Evolutionary conservation across 2,113 vertebrate genomes (phyloP).

Genomic region (Heterochromis multidens): DNA sequence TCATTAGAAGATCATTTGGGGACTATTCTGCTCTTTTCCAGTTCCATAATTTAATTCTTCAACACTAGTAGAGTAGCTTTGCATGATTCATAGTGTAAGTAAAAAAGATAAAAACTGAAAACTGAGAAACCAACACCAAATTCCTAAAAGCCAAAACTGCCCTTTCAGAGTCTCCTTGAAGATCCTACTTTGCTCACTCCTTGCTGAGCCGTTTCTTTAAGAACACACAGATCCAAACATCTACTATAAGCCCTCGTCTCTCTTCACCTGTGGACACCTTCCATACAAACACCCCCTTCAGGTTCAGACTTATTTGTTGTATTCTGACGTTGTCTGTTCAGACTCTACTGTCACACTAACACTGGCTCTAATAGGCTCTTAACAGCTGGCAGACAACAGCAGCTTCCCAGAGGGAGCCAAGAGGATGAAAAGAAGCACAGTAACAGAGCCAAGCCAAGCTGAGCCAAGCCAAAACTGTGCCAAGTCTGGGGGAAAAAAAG

Average conservation of each 20-base stretch:
- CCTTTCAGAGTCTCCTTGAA: too few relatives aligned
- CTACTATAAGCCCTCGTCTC: not conserved
- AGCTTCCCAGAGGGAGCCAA: not conserved
- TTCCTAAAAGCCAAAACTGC: too few relatives aligned
- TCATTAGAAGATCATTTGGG: not conserved
- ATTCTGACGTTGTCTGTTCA: not conserved
- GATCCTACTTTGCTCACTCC: too few relatives aligned
- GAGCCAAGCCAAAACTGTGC: not conserved
- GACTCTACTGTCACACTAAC: not conserved
- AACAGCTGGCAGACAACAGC: constrained; percentile 14
- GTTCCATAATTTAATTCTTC: not conserved
- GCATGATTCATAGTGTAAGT: not conserved
- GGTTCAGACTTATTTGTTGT: not conserved
- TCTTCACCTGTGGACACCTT: not conserved
- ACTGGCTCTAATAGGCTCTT: not conserved
- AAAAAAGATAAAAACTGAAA: not conserved
- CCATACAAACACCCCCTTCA: not conserved
- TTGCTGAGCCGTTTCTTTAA: too few relatives aligned
- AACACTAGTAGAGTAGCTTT: not conserved
- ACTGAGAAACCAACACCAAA: not conserved
- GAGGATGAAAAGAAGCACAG: not conserved
- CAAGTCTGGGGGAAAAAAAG: not conserved
- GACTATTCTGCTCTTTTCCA: not conserved
- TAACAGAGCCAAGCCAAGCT: not conserved
- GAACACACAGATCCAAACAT: not conserved